Percentiles rank a stretch among this genome's conserved stretches.
These are phyloP conservation scores for Mugil cephalus DNA, from an alignment of 2,113 vertebrate species.

Conservation along the genomic window DNA sequence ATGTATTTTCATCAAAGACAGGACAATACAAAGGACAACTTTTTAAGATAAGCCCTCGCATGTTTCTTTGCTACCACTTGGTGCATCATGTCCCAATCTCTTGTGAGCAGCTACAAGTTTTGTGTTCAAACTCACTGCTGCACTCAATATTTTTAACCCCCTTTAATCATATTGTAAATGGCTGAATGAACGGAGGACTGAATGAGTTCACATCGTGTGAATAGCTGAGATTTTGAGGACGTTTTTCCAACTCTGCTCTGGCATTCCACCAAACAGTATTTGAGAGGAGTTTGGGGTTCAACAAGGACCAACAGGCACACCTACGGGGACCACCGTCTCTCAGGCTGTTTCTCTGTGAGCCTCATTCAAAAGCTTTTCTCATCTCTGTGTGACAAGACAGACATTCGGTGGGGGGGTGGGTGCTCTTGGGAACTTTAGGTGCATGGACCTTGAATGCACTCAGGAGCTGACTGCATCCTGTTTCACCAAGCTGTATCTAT, in stretches of 20 bases:
- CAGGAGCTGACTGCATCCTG: neutral
- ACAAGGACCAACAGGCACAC: conserved; percentile 21
- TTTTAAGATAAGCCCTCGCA: conserved; percentile 24
- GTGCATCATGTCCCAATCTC: conserved; percentile 10
- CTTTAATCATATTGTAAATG: neutral
- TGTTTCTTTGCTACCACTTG: conserved; percentile 35
- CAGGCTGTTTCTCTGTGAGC: conserved; percentile 7
- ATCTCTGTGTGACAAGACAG: conserved; percentile 17
- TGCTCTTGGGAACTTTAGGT: neutral
- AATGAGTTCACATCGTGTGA: neutral
- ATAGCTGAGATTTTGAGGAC: conserved; percentile 3
- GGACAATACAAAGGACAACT: conserved; percentile 66
- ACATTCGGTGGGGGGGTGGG: no score
- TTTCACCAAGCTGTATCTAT: neutral
- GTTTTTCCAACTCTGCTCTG: conserved; percentile 1
- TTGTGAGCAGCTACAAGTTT: conserved; percentile 2
- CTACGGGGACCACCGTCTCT: conserved; percentile 5
- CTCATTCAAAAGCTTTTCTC: conserved; percentile 26
- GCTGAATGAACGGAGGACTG: neutral
- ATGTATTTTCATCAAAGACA: conserved; percentile 60
- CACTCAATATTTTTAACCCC: neutral
- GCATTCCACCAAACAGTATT: conserved; percentile 3
- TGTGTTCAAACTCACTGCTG: neutral
- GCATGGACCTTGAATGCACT: neutral
- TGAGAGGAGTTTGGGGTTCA: neutral